Evolutionary conservation across 2,113 vertebrate species (phyloP), one percentile per base, ranked within the genome.

Genomic region (Paradoxurus hermaphroditus): DNA sequence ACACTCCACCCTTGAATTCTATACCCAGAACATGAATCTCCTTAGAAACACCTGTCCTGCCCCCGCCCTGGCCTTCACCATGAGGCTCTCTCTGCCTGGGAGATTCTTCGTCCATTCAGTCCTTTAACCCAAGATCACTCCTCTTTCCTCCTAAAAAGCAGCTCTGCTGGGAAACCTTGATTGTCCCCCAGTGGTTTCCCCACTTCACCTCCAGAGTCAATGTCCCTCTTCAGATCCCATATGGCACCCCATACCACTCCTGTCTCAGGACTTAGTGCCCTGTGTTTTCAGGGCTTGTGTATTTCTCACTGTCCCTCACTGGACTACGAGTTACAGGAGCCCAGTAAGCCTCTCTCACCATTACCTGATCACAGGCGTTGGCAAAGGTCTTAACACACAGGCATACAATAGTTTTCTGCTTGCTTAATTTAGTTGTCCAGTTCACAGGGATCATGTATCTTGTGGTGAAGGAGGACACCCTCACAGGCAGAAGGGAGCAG

Each of bases 211-310:
- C 3, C 3, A 10, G 41, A 41, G 19, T 36, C 5, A 1, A 21
- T 23, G 6, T 12, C 18, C n/a, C 12, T 62, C 56, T 65, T 75
- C 14, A 2, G 94, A 70, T 41, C 7, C 44, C 6, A 0, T 31
- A 1, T 0, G 1, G 5, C 3, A 5, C 34, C 11, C 34, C 18
- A 0, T 11, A 27, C 67, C 49, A 36, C 39, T 44, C 34, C 44
- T 4, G 2, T 72, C 36, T 78, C 70, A 51, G 65, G 7, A 63
- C 27, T 29, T 11, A 29, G 36, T 1, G 3, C 5, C 65, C 19
- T 16, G 18, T 31, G 36, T 7, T 5, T 31, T 59, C 13, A 16
- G 14, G 31, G 56, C 23, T 63, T 39, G 5, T 41, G n/a, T 25
- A 59, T 78, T 68, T 63, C 78, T 51, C 36, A 23, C 18, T 56